These are phyloP conservation scores for Myotis myotis DNA, from an alignment of 2,797 vertebrate species.

Conservation along the genomic window DNA sequence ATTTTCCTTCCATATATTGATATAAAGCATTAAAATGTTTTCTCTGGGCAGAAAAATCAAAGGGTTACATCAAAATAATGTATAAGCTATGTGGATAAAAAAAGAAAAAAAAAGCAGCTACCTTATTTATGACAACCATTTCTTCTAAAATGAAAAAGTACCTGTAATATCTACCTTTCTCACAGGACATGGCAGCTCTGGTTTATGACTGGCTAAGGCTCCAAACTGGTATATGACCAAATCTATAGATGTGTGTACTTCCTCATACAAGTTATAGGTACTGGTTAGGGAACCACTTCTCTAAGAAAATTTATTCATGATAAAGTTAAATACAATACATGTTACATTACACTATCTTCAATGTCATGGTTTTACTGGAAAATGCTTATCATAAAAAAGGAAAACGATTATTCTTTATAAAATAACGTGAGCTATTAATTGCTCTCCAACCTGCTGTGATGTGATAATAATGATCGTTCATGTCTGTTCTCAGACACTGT, in stretches of 20 bases:
- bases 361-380: background rate
- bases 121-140: conserved; percentile 33
- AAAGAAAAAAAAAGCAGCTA: background rate
- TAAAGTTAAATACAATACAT: background rate
- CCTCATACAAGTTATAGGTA: background rate
- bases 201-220: background rate
- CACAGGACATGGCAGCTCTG: background rate
- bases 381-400: background rate
- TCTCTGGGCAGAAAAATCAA: conserved; percentile 59
- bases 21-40: conserved; percentile 44
- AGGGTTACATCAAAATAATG: conserved; percentile 38
- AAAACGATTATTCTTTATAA: background rate
- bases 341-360: background rate
- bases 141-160: background rate
- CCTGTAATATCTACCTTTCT: background rate
- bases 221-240: background rate
- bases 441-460: background rate
- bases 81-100: background rate
- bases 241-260: background rate
- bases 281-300: background rate
- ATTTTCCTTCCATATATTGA: conserved; percentile 53
- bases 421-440: background rate
- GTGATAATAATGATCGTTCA: rapidly evolving
- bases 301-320: background rate
- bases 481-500: background rate